Conservation (phyloP, 2,113 vertebrate species). For the Columba livia region DNA sequence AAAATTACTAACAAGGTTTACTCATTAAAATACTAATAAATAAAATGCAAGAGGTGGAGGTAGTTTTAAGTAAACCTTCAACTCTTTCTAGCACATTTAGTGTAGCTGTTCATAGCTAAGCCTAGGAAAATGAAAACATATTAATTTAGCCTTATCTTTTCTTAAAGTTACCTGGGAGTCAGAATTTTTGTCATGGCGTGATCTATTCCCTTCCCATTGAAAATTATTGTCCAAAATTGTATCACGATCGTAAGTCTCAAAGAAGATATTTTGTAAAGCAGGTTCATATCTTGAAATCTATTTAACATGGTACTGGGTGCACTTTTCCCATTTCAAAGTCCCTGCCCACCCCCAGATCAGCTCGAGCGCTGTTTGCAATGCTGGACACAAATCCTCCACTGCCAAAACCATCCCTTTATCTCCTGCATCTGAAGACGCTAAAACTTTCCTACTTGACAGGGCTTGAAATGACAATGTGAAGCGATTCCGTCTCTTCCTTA, state of each 20-base stretch:
- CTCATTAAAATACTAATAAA: background rate
- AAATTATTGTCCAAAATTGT: background rate
- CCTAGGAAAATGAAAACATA: background rate
- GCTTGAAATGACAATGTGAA: background rate
- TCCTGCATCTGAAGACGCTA: background rate
- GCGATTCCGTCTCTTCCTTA: background rate
- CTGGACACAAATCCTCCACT: accelerated
- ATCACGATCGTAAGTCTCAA: background rate
- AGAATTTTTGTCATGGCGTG: background rate
- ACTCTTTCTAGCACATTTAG: background rate
- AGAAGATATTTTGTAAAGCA: background rate
- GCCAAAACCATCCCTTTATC: background rate
- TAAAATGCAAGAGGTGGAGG: background rate
- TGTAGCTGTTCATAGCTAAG: background rate
- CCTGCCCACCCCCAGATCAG: background rate
- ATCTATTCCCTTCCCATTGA: background rate
- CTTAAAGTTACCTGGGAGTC: background rate
- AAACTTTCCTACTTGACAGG: background rate
- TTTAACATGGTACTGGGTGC: accelerated
- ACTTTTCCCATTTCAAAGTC: background rate
- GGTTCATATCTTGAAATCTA: background rate
- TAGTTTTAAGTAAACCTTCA: background rate
- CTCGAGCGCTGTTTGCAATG: background rate
- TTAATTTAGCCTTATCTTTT: background rate
- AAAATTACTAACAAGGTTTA: background rate